Base-by-base conservation (phyloP, 2,888 invertebrate genomes). In the Ceriagrion tenellum region DNA sequence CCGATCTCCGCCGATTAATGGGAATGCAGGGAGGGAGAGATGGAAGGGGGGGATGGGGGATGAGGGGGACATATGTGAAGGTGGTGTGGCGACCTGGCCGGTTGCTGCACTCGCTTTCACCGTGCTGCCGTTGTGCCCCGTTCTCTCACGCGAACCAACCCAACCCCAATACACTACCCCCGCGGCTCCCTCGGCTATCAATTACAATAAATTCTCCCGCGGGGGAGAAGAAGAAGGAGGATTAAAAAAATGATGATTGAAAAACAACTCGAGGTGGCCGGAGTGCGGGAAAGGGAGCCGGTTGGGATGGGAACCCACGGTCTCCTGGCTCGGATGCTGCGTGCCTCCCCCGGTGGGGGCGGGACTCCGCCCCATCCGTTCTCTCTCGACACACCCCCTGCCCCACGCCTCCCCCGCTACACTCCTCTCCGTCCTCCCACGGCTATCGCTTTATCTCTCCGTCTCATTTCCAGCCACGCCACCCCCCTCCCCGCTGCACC, bases 201-300 rank as follows among this genome's bases (percentile, higher is more conserved):
- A 81, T 81, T 81, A 81, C 81, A 81, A 81, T 81, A 81, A 81
- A 81, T 81, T 81, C 81, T 81, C 81, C 81, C 81, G 81, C 81
- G 16, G 35, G 81, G 13, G 2, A 69, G 69, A 35, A 35, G 35
- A 35, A 0, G 35, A 16, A 59, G 12, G 6, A 20, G n/a, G n/a
- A n/a, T n/a, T 12, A 20, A 59, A 59, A 59, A 47, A 59, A 59
- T 10, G 59, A 59, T 59, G 59, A 16, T 59, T 16, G 69, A 69
- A 69, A 69, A 69, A 8, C 69, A 26, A 35, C 81, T 35, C 30
- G 35, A 4, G n/a, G 26, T 35, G 69, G 69, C n/a, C 18, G 69
- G 69, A 3, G n/a, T 10, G 10, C 2, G 30, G 30, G 81, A 35
- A 81, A 81, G 35, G 16, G 81, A 30, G 35, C 81, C 81, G 81